Evolutionary conservation across 2,797 vertebrate species (phyloP).

Genomic region (Myotis vivesi): DNA sequence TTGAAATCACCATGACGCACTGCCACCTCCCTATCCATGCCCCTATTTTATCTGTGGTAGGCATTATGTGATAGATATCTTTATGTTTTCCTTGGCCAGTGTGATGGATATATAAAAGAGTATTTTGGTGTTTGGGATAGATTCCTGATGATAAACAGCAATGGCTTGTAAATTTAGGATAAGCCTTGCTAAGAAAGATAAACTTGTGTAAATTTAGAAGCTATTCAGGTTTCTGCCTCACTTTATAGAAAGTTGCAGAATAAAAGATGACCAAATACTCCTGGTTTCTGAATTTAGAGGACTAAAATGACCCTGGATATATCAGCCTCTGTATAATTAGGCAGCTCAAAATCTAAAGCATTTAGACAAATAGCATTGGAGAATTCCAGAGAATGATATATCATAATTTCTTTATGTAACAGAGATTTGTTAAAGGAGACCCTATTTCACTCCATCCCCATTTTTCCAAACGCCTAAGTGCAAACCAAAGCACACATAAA

Average conservation of each 20-base stretch:
- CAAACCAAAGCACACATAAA: background rate
- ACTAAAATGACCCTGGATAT: background rate
- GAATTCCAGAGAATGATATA: background rate
- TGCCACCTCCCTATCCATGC: background rate
- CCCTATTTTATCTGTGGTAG: background rate
- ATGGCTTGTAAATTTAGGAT: background rate
- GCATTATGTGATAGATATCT: background rate
- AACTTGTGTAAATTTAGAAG: background rate
- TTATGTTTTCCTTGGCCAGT: background rate
- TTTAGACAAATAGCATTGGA: background rate
- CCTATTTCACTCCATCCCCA: background rate
- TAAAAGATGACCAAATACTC: background rate
- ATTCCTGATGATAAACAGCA: background rate
- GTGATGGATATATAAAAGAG: background rate
- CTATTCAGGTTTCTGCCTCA: background rate
- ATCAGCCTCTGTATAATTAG: background rate
- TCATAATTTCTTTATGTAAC: background rate
- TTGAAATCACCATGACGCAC: background rate
- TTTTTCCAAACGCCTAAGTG: background rate
- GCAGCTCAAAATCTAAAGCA: background rate
- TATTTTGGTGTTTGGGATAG: background rate
- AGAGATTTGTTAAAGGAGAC: background rate
- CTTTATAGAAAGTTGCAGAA: background rate
- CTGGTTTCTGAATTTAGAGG: background rate
- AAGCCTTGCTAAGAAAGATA: background rate